Evolutionary conservation across 2,888 invertebrate species (phyloP).

Genomic region (Lasioglossum zephyrum): DNA sequence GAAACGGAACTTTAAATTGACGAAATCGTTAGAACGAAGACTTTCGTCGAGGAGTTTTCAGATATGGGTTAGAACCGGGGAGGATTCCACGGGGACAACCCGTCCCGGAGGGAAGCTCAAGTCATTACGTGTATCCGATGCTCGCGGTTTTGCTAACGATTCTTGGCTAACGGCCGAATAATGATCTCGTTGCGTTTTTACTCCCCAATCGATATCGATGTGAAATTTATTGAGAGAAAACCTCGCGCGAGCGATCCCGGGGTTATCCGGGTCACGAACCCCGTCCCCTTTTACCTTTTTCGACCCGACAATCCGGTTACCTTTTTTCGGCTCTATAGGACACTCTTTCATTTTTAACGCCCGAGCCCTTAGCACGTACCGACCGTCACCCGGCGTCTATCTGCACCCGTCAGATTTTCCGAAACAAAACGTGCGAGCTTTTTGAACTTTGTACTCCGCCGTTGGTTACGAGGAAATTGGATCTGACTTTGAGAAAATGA

Average conservation of each 20-base stretch:
- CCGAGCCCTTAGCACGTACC: constrained; percentile 3
- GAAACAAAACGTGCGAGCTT: not conserved
- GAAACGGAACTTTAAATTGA: constrained; percentile 47
- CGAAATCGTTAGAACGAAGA: constrained; percentile 57
- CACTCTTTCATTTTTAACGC: constrained; percentile 3
- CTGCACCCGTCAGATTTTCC: not conserved
- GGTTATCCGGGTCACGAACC: constrained; percentile 15
- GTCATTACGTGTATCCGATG: constrained; percentile 51
- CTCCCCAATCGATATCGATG: constrained; percentile 34
- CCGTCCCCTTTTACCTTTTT: constrained; percentile 12
- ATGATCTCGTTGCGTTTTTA: constrained; percentile 46
- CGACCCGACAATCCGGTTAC: not conserved
- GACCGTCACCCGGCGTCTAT: not conserved
- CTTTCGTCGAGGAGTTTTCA: constrained; percentile 20
- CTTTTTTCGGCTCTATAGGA: constrained; percentile 1
- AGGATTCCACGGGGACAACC: not conserved
- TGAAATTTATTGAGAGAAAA: constrained; percentile 31
- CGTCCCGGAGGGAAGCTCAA: constrained; percentile 17
- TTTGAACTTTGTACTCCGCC: not conserved
- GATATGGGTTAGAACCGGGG: constrained; percentile 40
- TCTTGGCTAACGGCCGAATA: constrained; percentile 26
- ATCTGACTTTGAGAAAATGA: not conserved
- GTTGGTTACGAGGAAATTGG: not conserved
- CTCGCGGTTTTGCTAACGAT: constrained; percentile 41
- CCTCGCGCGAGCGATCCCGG: not conserved